phyloP scores from a whole-genome alignment of 1,140 invertebrate genomes.

The Nasonia longicornis region DNA sequence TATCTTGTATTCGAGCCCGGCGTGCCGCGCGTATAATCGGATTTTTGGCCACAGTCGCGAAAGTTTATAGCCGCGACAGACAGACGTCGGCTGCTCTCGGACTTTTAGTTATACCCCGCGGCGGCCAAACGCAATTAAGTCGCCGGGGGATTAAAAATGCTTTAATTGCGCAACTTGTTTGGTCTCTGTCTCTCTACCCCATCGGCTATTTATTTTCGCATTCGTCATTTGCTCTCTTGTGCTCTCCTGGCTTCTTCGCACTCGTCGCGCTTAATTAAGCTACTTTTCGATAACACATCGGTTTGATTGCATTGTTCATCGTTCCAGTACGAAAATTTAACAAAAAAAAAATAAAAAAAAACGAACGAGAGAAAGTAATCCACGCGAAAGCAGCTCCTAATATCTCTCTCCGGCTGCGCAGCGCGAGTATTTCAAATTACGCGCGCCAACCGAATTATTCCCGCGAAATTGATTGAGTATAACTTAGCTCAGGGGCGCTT shows the following conservation, averaged over 20 bases:
- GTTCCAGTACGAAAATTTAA: no score
- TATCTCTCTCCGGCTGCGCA: not conserved
- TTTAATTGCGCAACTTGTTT: constrained; percentile 56
- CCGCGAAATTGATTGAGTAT: constrained; percentile 13
- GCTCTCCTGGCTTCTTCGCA: not conserved
- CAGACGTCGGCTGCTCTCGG: not conserved
- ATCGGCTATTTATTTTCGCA: constrained; percentile 9
- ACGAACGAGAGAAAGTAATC: not conserved
- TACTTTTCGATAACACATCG: not conserved
- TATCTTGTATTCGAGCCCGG: not conserved
- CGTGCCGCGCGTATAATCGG: constrained; percentile 31
- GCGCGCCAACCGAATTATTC: not conserved
- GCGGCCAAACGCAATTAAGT: constrained; percentile 51
- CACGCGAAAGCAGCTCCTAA: not conserved
- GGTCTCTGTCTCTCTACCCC: constrained; percentile 42
- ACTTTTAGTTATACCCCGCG: constrained; percentile 8
- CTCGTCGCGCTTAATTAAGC: constrained; percentile 6
- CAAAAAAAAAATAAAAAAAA: not conserved
- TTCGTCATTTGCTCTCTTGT: not conserved
- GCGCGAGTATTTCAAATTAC: not conserved
- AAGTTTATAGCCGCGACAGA: constrained; percentile 17
- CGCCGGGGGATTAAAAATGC: constrained; percentile 55
- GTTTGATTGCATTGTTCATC: not conserved
- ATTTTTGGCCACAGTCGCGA: not conserved
- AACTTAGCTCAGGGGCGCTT: not conserved